Conservation (phyloP, 1,140 invertebrate genomes). For the Drosophila cardini region DNA sequence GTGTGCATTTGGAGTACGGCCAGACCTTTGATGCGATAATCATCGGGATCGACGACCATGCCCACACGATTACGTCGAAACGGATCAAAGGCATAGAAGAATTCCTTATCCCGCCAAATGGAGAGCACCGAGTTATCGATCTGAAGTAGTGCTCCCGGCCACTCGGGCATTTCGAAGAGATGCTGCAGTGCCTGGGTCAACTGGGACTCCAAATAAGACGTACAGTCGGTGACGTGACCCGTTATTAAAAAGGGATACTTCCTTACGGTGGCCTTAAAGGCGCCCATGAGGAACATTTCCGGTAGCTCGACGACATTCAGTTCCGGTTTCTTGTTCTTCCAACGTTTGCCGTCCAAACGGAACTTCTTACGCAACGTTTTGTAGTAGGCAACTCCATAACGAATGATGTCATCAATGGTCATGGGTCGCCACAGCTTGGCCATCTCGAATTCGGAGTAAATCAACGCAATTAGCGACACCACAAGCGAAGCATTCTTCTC, state of each 20-base stretch:
- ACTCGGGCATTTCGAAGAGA: constrained; percentile 79
- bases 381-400: constrained; percentile 75
- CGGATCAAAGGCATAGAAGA: constrained; percentile 85
- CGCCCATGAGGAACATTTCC: constrained; percentile 77
- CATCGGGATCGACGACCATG: constrained; percentile 75
- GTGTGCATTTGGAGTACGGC: constrained; percentile 76
- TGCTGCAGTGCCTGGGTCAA: constrained; percentile 75
- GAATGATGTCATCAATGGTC: constrained; percentile 71
- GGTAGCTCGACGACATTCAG: constrained; percentile 79
- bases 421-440: constrained; percentile 65
- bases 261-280: constrained; percentile 74
- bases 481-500: constrained; percentile 76
- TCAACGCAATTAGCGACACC: constrained; percentile 68
- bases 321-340: constrained; percentile 74
- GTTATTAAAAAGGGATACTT: constrained; percentile 75
- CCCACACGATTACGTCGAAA: constrained; percentile 73
- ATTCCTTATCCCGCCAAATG: constrained; percentile 85
- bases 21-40: constrained; percentile 70
- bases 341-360: constrained; percentile 71
- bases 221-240: constrained; percentile 75
- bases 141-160: constrained; percentile 84
- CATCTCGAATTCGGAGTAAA: constrained; percentile 74
- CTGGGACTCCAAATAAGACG: constrained; percentile 73
- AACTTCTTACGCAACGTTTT: constrained; percentile 73
- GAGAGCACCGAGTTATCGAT: constrained; percentile 83